phyloP scores from a whole-genome alignment of 2,797 vertebrate genomes.

The Fistularia tabacaria region DNA sequence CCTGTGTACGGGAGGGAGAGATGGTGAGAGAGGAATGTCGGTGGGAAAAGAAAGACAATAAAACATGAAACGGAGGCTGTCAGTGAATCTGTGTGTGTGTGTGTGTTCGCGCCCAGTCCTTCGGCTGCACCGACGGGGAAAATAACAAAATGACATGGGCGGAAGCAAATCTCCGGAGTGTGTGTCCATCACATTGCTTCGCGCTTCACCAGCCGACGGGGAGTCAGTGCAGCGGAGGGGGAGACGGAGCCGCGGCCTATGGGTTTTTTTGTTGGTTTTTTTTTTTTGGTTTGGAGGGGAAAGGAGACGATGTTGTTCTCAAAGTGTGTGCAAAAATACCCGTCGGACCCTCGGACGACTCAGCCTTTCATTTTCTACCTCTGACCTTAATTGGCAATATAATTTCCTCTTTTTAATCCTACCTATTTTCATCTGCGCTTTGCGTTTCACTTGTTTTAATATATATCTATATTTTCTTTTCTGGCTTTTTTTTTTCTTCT shows the following conservation, averaged over 20 bases:
- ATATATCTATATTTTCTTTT: conserved; percentile 76
- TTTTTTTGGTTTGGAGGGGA: conserved; percentile 37
- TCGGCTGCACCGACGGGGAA: conserved; percentile 39
- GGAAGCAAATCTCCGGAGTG: conserved; percentile 69
- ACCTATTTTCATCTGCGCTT: conserved; percentile 58
- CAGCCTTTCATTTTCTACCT: conserved; percentile 34
- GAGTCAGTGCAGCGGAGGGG: conserved; percentile 44
- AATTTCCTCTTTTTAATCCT: conserved; percentile 59
- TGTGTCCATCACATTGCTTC: conserved; percentile 67
- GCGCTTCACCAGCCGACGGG: conserved; percentile 14
- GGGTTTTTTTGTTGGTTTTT: conserved; percentile 1
- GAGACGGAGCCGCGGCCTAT: conserved; percentile 4
- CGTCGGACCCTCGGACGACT: conserved; percentile 67
- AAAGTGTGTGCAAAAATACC: conserved; percentile 79
- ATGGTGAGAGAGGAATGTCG: not conserved
- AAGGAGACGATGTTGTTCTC: conserved; percentile 51
- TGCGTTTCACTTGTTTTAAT: conserved; percentile 68
- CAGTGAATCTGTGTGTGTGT: conserved; percentile 4
- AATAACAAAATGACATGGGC: conserved; percentile 5
- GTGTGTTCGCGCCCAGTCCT: conserved; percentile 17
- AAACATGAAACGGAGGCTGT: conserved; percentile 19
- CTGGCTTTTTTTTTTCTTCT: conserved; percentile 64
- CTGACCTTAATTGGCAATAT: conserved; percentile 68
- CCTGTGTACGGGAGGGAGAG: conserved; percentile 12
- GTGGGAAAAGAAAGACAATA: conserved; percentile 29